Evolutionary conservation across 2,888 invertebrate species (phyloP).

Genomic region (Hirtodrosophila trivittata): DNA sequence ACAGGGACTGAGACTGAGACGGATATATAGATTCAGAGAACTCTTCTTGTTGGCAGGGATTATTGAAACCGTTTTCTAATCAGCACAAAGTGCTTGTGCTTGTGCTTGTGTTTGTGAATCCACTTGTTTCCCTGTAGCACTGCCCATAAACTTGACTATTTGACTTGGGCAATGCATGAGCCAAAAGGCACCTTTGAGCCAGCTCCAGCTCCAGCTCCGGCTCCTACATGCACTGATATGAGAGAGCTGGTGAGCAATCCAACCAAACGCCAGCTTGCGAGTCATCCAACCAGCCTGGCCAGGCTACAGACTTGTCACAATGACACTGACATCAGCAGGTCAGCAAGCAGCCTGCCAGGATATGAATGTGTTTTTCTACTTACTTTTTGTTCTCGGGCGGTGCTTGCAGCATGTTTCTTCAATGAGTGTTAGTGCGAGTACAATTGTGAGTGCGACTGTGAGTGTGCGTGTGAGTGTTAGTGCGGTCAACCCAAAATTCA

Average conservation of each 20-base stretch:
- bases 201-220: too few relatives aligned
- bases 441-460: slow-evolving; percentile 5
- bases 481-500: slow-evolving; percentile 55
- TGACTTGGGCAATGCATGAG: slow-evolving; percentile 50
- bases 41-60: slow-evolving; percentile 32
- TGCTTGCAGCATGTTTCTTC: slow-evolving; percentile 15
- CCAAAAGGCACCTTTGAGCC: slow-evolving; percentile 46
- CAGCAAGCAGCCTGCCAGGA: slow-evolving; percentile 37
- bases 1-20: neutral
- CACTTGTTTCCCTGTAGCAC: slow-evolving; percentile 8
- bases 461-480: slow-evolving; percentile 5
- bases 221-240: slow-evolving; percentile 36
- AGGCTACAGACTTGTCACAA: slow-evolving; percentile 56
- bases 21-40: slow-evolving; percentile 3
- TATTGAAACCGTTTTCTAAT: slow-evolving; percentile 72
- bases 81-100: slow-evolving; percentile 63
- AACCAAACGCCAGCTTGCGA: neutral
- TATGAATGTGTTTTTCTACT: slow-evolving; percentile 55
- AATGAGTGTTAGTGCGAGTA: slow-evolving; percentile 18
- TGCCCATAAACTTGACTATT: slow-evolving; percentile 54
- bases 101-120: slow-evolving; percentile 19
- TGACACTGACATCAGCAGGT: slow-evolving; percentile 57
- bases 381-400: slow-evolving; percentile 19
- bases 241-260: slow-evolving; percentile 13
- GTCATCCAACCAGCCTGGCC: neutral